These are phyloP conservation scores for Neodiprion virginianus DNA, from an alignment of 1,140 invertebrate genomes.

Conservation along the genomic window DNA sequence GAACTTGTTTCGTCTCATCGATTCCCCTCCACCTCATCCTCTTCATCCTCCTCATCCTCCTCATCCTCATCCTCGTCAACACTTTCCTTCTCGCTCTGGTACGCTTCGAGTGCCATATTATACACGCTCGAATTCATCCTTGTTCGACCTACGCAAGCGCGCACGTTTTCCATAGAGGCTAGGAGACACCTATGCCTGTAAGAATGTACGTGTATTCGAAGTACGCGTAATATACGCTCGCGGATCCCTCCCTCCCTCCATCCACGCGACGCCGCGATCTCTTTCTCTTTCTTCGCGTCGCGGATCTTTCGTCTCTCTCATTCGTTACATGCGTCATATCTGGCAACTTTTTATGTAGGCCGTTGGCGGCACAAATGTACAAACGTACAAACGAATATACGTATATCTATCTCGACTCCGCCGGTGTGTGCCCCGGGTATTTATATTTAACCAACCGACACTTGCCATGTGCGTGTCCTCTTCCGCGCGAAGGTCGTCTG, in stretches of 20 bases:
- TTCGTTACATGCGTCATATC: constrained; percentile 17
- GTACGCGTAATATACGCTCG: background rate
- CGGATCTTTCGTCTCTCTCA: background rate
- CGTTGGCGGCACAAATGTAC: too few relatives aligned
- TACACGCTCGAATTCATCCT: background rate
- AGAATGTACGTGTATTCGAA: background rate
- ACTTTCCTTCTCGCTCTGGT: background rate
- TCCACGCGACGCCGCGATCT: constrained; percentile 11
- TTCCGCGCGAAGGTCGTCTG: constrained; percentile 56
- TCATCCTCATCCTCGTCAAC: background rate
- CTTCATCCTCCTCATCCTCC: background rate
- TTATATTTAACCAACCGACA: constrained; percentile 36
- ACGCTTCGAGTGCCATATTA: background rate
- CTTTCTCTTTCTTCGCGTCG: background rate
- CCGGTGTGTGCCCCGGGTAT: constrained; percentile 20
- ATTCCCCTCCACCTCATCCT: background rate
- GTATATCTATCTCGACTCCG: background rate
- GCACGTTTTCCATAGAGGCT: background rate
- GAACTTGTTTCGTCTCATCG: background rate
- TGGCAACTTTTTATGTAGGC: too few relatives aligned
- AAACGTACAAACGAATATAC: too few relatives aligned
- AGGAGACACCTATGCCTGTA: background rate
- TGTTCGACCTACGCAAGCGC: background rate
- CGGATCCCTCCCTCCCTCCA: constrained; percentile 26
- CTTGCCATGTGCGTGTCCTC: constrained; percentile 47